Conservation (phyloP, 2,888 invertebrate species). For the Lasiommata megera region DNA sequence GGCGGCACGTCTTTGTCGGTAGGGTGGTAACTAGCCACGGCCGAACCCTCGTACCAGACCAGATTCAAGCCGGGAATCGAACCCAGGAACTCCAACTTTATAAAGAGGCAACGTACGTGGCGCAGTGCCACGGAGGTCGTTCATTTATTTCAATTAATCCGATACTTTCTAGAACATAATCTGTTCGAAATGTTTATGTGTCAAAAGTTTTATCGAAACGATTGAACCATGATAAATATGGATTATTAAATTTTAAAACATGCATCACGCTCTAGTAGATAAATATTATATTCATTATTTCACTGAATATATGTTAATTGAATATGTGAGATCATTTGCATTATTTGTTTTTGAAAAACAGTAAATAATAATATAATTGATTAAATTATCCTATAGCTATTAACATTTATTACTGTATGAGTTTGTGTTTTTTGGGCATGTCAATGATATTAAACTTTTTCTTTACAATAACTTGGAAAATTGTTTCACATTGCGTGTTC, state of each 20-base stretch:
- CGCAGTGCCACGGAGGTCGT: too few species aligned
- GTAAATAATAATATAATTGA: not conserved
- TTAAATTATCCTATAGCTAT: not conserved
- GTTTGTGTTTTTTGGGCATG: not conserved
- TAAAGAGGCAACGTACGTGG: too few species aligned
- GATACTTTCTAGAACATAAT: not conserved
- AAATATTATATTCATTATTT: not conserved
- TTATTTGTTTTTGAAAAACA: not conserved
- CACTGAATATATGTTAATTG: not conserved
- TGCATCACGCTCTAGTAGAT: not conserved
- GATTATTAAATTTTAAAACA: not conserved
- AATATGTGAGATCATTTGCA: not conserved
- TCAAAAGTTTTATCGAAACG: not conserved
- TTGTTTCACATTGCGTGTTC: not conserved
- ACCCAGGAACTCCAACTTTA: too few species aligned
- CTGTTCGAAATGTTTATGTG: not conserved
- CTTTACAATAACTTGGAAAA: not conserved
- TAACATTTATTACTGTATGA: not conserved
- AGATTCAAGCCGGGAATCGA: too few species aligned
- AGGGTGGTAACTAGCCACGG: too few species aligned
- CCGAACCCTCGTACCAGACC: too few species aligned
- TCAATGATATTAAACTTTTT: not conserved
- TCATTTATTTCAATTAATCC: not conserved
- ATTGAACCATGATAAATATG: not conserved
- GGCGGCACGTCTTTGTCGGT: too few species aligned